A percentile compares a stretch with the other conserved stretches of the same genome.
Evolutionary conservation across 2,113 vertebrate species (phyloP).

Genomic region (Notothenia rossii): DNA sequence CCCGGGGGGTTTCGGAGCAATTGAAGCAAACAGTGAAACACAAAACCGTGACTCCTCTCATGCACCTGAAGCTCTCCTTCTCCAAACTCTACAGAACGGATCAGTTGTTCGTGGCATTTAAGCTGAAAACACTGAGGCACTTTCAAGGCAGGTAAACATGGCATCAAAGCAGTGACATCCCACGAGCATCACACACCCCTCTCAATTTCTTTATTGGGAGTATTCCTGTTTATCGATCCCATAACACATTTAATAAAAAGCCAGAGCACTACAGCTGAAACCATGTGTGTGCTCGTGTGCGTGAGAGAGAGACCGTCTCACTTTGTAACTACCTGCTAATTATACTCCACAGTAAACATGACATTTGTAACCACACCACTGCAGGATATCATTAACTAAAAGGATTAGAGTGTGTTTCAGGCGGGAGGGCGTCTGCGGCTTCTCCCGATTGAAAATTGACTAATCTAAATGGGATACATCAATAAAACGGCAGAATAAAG

Average conservation of each 20-base stretch:
- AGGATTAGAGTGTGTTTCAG: slow-evolving; percentile 85
- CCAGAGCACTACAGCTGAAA: slow-evolving; percentile 20
- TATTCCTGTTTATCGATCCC: slow-evolving; percentile 34
- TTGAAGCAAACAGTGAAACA: slow-evolving; percentile 9
- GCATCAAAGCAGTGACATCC: neutral
- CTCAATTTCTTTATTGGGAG: slow-evolving; percentile 15
- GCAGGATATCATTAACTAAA: slow-evolving; percentile 89
- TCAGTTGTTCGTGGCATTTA: slow-evolving; percentile 6
- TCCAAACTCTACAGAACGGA: neutral
- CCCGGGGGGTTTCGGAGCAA: neutral
- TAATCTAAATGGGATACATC: slow-evolving; percentile 88
- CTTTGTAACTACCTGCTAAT: slow-evolving; percentile 76
- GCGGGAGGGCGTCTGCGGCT: slow-evolving; percentile 78
- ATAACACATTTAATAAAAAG: slow-evolving; percentile 35
- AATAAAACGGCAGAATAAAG: slow-evolving; percentile 87
- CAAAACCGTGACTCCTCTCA: slow-evolving; percentile 5
- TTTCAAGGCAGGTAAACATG: neutral
- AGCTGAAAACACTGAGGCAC: neutral
- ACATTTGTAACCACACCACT: slow-evolving; percentile 83
- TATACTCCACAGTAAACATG: slow-evolving; percentile 81
- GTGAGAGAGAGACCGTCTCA: slow-evolving; percentile 12
- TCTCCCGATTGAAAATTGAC: slow-evolving; percentile 84
- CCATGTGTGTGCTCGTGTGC: neutral
- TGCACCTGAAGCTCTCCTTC: neutral
- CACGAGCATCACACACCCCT: slow-evolving; percentile 1